Evolutionary conservation across 64 coral and sea anemone genomes (phyloP).

Genomic region (Stylophora pistillata): DNA sequence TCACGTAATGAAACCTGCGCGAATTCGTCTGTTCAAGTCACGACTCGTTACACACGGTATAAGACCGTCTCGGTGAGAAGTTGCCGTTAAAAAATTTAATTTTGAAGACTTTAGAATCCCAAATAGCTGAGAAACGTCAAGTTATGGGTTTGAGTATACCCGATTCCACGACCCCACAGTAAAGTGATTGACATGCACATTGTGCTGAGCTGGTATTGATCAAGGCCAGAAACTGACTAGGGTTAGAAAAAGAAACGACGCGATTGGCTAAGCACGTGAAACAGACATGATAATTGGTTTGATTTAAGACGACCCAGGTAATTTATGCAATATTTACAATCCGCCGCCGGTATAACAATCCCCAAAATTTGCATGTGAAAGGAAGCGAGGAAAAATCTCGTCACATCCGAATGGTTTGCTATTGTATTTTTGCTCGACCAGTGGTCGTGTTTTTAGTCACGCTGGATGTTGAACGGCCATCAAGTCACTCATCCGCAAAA

Average conservation of each 20-base stretch:
- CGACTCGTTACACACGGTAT: slow-evolving; percentile 22
- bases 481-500: slow-evolving; percentile 35
- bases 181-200: slow-evolving; percentile 78
- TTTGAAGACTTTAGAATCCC: slow-evolving; percentile 5
- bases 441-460: slow-evolving; percentile 35
- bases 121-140: slow-evolving; percentile 18
- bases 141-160: slow-evolving; percentile 20
- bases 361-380: slow-evolving; percentile 36
- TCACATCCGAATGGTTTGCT: slow-evolving; percentile 15
- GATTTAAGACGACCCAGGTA: slow-evolving; percentile 79
- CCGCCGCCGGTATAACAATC: slow-evolving; percentile 14
- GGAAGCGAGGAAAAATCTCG: slow-evolving; percentile 28
- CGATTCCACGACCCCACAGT: slow-evolving; percentile 50
- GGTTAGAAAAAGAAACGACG: slow-evolving; percentile 34
- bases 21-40: slow-evolving; percentile 35
- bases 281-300: slow-evolving; percentile 89
- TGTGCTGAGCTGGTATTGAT: slow-evolving; percentile 72
- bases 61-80: not conserved
- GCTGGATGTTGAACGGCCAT: not conserved
- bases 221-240: slow-evolving; percentile 68
- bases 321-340: slow-evolving; percentile 90
- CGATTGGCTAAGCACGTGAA: slow-evolving; percentile 71
- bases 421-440: slow-evolving; percentile 49
- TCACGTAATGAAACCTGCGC: slow-evolving; percentile 36
- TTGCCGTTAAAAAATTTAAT: slow-evolving; percentile 16